Percentiles rank a stretch among this genome's conserved stretches.
These are phyloP conservation scores for Scaptodrosophila latifasciaeformis DNA, from an alignment of 2,888 invertebrate genomes.

Conservation along the genomic window DNA sequence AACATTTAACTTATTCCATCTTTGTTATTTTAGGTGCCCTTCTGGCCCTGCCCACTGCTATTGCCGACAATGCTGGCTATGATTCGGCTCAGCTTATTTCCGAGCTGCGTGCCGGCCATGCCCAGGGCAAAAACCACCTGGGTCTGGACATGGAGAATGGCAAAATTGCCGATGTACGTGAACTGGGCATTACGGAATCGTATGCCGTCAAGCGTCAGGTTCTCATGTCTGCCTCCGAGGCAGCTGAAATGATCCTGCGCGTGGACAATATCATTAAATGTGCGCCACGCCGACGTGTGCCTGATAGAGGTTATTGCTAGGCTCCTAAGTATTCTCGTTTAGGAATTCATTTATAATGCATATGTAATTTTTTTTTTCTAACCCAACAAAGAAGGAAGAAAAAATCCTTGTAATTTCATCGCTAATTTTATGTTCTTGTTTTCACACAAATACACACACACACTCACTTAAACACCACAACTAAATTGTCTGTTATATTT, in stretches of 20 bases:
- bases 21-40: slow-evolving; percentile 79
- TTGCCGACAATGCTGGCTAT: slow-evolving; percentile 99
- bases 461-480: slow-evolving; percentile 4
- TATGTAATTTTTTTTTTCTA: slow-evolving; percentile 19
- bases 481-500: too few species aligned
- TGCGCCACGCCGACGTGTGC: slow-evolving; percentile 90
- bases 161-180: slow-evolving; percentile 90
- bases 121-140: slow-evolving; percentile 83
- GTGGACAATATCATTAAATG: slow-evolving; percentile 98
- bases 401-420: slow-evolving; percentile 48
- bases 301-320: slow-evolving; percentile 83
- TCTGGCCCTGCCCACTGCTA: slow-evolving; percentile 92
- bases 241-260: slow-evolving; percentile 98
- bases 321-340: slow-evolving; percentile 55
- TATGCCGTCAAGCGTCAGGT: slow-evolving; percentile 98
- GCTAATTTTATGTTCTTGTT: slow-evolving; percentile 53
- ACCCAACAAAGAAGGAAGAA: too few species aligned
- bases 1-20: background rate
- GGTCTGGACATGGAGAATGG: slow-evolving; percentile 92
- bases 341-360: slow-evolving; percentile 34
- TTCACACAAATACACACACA: slow-evolving; percentile 23
- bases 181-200: slow-evolving; percentile 95
- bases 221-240: slow-evolving; percentile 94
- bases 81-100: slow-evolving; percentile 96
- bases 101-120: slow-evolving; percentile 93